Percentiles rank a stretch among this genome's conserved stretches.
Conservation (phyloP, 2,113 vertebrate species). For the Tinamus guttatus region DNA sequence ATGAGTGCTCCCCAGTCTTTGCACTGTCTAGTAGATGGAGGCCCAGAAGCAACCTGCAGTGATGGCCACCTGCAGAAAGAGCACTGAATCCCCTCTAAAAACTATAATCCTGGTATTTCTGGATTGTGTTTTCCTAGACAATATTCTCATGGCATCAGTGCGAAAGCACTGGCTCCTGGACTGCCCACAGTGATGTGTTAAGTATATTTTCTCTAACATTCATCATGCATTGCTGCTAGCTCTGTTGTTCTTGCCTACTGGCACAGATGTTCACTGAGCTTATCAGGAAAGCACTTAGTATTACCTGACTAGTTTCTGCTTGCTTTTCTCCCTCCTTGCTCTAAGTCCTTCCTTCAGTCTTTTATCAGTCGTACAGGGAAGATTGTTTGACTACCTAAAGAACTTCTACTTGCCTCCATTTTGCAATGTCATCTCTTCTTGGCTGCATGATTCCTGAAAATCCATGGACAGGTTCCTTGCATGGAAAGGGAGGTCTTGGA, state of each 20-base stretch:
- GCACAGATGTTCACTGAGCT: background rate
- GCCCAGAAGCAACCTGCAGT: background rate
- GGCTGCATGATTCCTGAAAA: background rate
- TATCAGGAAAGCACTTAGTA: background rate
- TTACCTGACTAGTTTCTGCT: background rate
- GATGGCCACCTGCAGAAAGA: background rate
- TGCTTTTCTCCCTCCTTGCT: background rate
- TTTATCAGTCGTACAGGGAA: background rate
- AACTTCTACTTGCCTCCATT: background rate
- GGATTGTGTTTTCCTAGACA: background rate
- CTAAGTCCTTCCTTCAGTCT: background rate
- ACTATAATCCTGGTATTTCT: background rate
- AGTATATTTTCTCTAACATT: background rate
- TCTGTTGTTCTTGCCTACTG: background rate
- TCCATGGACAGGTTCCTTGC: background rate
- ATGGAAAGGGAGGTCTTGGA: background rate
- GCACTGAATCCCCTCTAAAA: background rate
- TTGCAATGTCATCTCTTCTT: background rate
- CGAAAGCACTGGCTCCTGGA: background rate
- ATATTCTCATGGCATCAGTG: background rate
- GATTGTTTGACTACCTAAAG: background rate
- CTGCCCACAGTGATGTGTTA: background rate
- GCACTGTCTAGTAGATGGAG: background rate
- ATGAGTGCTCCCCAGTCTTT: background rate
- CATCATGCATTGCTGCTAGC: background rate